Conservation (phyloP, 2,888 invertebrate species). For the Campaea margaritaria region DNA sequence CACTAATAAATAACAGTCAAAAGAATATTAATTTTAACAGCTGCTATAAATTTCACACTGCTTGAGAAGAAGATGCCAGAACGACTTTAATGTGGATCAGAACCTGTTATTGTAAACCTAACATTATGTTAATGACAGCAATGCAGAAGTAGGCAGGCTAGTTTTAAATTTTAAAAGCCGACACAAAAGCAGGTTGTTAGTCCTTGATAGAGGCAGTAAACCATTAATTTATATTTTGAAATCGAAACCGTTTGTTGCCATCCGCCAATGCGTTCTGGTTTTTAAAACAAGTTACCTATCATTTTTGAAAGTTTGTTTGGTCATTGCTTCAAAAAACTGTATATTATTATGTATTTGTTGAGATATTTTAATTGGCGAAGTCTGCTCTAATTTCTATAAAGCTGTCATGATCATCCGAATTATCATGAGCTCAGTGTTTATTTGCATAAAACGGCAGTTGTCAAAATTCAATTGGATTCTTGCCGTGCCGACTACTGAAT, state of each 20-base stretch:
- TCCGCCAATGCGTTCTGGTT: not conserved
- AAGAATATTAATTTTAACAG: not conserved
- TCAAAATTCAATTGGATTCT: conserved; percentile 48
- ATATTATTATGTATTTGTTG: not conserved
- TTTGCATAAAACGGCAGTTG: conserved; percentile 50
- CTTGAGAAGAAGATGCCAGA: not conserved
- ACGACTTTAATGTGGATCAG: not conserved
- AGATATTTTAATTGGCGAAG: not conserved
- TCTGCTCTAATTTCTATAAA: not conserved
- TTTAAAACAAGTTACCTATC: not conserved
- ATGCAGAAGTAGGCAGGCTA: not conserved
- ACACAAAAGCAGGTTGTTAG: not conserved
- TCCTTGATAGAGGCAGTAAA: conserved; percentile 15
- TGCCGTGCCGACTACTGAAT: conserved; percentile 57
- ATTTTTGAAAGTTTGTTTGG: not conserved
- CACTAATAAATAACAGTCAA: not conserved
- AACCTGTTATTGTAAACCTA: not conserved
- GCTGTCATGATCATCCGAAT: conserved; percentile 7
- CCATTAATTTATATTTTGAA: conserved; percentile 9
- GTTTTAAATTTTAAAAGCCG: not conserved
- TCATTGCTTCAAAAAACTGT: not conserved
- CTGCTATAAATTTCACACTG: not conserved
- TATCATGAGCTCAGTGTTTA: conserved; percentile 30
- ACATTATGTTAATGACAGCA: not conserved
- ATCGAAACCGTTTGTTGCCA: conserved; percentile 16